Evolutionary conservation across 2,797 vertebrate species (phyloP), one percentile per base, ranked within the genome.

Genomic region (Perdix hodgsoniae): DNA sequence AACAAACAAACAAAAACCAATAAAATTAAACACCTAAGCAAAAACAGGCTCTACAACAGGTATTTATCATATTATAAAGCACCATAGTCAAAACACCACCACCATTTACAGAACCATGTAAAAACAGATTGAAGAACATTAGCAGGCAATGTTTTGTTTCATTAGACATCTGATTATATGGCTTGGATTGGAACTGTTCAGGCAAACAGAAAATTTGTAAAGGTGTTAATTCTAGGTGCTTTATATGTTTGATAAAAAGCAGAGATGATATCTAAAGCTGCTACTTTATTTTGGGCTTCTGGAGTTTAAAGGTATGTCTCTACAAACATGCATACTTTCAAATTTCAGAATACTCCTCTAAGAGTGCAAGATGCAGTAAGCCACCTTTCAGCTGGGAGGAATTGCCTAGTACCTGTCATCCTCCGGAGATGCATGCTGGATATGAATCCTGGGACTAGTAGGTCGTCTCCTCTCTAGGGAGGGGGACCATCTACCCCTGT

Each of bases 391-490:
- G 80, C 93, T 95, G 96, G 96, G 98, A 97, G 94, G 95, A 93
- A 76, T 15, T 97, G 95, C 95, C 96, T 97, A 98, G 98, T 99
- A 99, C 99, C 99, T 99, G 99, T 99, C 99, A 96, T 99, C 99
- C 97, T 99, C 99, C 75, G 99, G 98, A 98, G 99, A 99, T 84
- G 98, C 99, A 97, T 99, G 99, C 98, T 99, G 98, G 97, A 99
- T 99, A 97, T 99, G 98, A 98, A 99, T 99, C 99, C 99, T 98
- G 98, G 99, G 99, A 97, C 99, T 99, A 97, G 98, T 98, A 93
- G 99, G 98, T 97, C 98, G 98, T 98, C 98, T 98, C 98, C 98
- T 98, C 98, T 98, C 99, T 98, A 99, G 98, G 96, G 99, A 99
- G 97, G 98, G 98, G 97, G 98, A 99, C 97, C 96, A 98, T 98